These are phyloP conservation scores for Torymus tubicola DNA, from an alignment of 2,888 invertebrate genomes.

Conservation along the genomic window DNA sequence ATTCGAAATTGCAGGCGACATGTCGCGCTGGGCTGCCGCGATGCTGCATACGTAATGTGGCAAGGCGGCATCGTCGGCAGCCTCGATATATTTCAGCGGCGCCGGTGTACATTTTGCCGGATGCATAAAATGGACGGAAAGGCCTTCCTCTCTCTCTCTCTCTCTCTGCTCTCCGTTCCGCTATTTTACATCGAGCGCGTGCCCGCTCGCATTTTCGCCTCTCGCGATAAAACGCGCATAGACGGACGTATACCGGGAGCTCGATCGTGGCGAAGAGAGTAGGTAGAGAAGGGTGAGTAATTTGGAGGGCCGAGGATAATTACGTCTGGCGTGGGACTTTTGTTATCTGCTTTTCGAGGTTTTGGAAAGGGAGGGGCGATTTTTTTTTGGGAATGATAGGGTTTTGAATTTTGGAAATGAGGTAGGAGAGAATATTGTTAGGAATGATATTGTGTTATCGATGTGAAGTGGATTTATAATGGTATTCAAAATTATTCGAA, in stretches of 20 bases:
- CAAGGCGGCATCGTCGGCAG: constrained; percentile 4
- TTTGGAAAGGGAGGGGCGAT: too few relatives aligned
- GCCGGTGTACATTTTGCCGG: constrained; percentile 42
- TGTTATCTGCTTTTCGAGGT: too few relatives aligned
- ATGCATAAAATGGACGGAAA: constrained; percentile 54
- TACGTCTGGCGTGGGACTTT: background rate
- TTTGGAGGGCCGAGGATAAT: background rate
- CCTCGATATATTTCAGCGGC: constrained; percentile 41
- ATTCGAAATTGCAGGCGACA: constrained; percentile 45
- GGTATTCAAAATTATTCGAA: too few relatives aligned
- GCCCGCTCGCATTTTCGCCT: constrained; percentile 21
- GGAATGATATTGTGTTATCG: too few relatives aligned
- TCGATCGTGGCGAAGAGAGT: background rate
- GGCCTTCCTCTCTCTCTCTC: background rate
- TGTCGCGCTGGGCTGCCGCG: constrained; percentile 20
- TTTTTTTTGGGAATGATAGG: too few relatives aligned
- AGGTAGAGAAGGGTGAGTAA: too few relatives aligned
- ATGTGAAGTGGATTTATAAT: too few relatives aligned
- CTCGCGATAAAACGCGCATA: background rate
- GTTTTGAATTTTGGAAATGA: too few relatives aligned
- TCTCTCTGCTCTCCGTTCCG: background rate
- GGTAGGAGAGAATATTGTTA: too few relatives aligned
- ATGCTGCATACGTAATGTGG: constrained; percentile 49
- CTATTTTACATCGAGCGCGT: constrained; percentile 29
- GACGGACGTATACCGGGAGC: background rate